Evolutionary conservation across 2,888 invertebrate genomes (phyloP), one percentile per base, ranked within the genome.

Genomic region (Amiota minor): DNA sequence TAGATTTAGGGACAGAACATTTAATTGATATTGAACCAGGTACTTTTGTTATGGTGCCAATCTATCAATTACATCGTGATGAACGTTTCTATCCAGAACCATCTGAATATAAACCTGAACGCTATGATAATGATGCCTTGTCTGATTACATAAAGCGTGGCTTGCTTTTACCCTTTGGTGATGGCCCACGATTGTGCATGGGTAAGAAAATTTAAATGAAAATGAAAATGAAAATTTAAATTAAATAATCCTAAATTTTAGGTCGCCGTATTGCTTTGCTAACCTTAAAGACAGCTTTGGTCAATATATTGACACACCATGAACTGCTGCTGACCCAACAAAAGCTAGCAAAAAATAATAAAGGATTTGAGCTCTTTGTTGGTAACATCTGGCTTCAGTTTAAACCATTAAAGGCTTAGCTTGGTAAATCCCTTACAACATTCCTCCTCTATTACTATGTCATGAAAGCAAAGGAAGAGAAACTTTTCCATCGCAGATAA

Each of bases 121-220:
- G 88, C 4, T 89, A 89, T 47, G 84, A 82, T n/a, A 79, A 82
- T 62, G 83, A 75, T 9, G 79, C 79, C 1, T 80, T 77, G 0
- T 81, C 77, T 71, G 78, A 78, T 46, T 76, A 81, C 1, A 83
- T 74, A 10, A 87, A 88, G 45, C 78, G 80, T n/a, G 89, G 89
- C 0, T 79, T 79, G 0, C 82, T 87, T 9, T 53, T 89, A 59
- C 82, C 87, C 3, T 89, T 89, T 46, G 88, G 89, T 0, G 84
- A 89, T 79, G 89, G 89, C 9, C 89, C 88, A 1, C 78, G 89
- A 9, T 85, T 85, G 47, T 89, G 89, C 50, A 65, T 85, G 65
- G 89, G 89, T 89, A 72, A 74, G 82, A 35, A 2, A 35, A 35
- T 35, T n/a, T n/a, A 47, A 45, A 20, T 46, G n/a, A 4, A 46